phyloP scores from a whole-genome alignment of 2,797 vertebrate genomes.

The Coluber constrictor region DNA sequence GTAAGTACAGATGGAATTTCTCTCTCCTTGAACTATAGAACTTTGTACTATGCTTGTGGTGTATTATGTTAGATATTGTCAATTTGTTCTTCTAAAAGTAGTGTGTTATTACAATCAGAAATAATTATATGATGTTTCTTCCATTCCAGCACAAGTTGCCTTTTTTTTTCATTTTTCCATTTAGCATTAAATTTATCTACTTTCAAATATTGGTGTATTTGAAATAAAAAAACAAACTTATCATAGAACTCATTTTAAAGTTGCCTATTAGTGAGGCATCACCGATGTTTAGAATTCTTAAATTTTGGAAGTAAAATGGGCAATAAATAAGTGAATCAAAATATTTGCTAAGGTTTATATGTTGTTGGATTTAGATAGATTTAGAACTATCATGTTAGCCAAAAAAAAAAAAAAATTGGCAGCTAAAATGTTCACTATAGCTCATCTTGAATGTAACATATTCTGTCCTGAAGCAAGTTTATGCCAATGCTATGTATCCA shows the following conservation, averaged over 20 bases:
- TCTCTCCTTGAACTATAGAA: background rate
- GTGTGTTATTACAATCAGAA: background rate
- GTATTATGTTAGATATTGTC: background rate
- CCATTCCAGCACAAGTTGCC: background rate
- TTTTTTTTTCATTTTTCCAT: background rate
- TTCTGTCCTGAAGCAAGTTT: background rate
- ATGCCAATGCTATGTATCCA: background rate
- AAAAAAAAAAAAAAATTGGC: background rate
- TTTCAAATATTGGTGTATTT: background rate
- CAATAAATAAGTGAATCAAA: background rate
- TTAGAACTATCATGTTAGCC: background rate
- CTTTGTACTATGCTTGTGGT: too few species aligned
- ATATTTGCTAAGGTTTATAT: background rate
- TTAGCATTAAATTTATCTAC: background rate
- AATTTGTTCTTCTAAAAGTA: background rate
- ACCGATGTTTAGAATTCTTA: background rate
- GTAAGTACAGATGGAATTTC: conserved; percentile 72
- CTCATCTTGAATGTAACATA: background rate
- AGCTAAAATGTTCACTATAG: background rate
- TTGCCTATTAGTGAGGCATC: background rate
- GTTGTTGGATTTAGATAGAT: background rate
- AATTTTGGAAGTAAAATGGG: background rate
- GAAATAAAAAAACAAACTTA: background rate
- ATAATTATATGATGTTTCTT: background rate
- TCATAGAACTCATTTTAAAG: background rate